Evolutionary conservation across 1,140 invertebrate genomes (phyloP).

Genomic region (Aplysia californica): DNA sequence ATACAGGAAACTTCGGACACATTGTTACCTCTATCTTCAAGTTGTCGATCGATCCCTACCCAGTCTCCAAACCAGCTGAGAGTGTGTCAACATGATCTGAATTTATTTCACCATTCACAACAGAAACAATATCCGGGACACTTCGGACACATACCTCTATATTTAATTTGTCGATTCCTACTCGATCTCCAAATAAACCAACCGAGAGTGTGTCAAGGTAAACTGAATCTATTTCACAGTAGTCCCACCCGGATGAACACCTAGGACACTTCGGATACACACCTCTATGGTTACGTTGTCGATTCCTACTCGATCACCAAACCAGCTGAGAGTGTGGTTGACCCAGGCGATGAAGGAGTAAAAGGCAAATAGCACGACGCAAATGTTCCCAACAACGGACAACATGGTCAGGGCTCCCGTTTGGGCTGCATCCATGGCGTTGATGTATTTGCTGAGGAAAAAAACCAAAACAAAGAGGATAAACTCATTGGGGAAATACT

Average conservation of each 20-base stretch:
- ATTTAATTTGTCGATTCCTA: slow-evolving; percentile 5
- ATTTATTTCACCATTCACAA: too few relatives aligned
- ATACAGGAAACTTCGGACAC: too few relatives aligned
- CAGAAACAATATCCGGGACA: too few relatives aligned
- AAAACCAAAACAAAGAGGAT: too few relatives aligned
- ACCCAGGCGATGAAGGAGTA: slow-evolving; percentile 20
- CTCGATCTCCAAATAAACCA: slow-evolving; percentile 28
- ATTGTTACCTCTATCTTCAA: too few relatives aligned
- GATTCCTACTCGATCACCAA: slow-evolving; percentile 21
- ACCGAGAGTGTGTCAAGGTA: background rate
- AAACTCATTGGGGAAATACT: too few relatives aligned
- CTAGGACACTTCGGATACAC: too few relatives aligned
- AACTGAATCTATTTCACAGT: too few relatives aligned
- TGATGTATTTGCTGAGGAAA: slow-evolving; percentile 7
- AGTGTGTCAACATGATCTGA: too few relatives aligned
- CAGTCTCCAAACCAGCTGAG: slow-evolving; percentile 21
- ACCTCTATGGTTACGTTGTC: slow-evolving; percentile 18
- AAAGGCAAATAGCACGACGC: slow-evolving; percentile 13
- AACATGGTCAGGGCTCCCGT: background rate
- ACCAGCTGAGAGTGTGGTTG: slow-evolving; percentile 20
- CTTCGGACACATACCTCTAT: too few relatives aligned
- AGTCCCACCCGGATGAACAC: too few relatives aligned
- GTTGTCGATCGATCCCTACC: slow-evolving; percentile 14
- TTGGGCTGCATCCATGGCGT: slow-evolving; percentile 11
- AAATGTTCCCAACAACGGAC: slow-evolving; percentile 9